These are phyloP conservation scores for Camelus dromedarius DNA, from an alignment of 2,113 vertebrate genomes.

Conservation along the genomic window DNA sequence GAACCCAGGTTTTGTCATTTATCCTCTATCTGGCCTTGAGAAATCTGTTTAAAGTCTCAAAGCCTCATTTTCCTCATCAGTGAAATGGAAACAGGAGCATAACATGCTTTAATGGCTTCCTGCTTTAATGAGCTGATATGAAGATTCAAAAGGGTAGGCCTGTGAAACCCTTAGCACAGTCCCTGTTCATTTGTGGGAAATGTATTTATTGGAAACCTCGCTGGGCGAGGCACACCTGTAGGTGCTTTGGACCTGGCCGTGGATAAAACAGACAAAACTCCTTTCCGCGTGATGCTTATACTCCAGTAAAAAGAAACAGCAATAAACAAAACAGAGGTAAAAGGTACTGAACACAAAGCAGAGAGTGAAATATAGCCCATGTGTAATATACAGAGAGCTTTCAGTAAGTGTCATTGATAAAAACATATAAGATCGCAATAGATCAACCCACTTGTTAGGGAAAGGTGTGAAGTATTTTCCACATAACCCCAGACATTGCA, in stretches of 20 bases:
- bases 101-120: slow-evolving; percentile 18
- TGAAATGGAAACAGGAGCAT: slow-evolving; percentile 29
- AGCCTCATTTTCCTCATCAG: slow-evolving; percentile 52
- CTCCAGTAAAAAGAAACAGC: background rate
- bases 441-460: background rate
- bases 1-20: background rate
- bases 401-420: background rate
- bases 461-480: background rate
- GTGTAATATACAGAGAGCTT: background rate
- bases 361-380: background rate
- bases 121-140: background rate
- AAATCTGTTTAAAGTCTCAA: slow-evolving; percentile 48
- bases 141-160: background rate
- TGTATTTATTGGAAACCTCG: background rate
- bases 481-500: background rate
- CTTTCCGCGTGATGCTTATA: background rate
- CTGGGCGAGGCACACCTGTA: background rate
- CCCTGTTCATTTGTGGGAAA: background rate
- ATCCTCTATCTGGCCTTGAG: background rate
- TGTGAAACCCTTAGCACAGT: background rate
- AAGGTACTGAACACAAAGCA: background rate
- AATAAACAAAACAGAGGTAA: background rate
- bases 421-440: background rate
- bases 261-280: background rate
- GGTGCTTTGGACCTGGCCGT: background rate